phyloP scores from a whole-genome alignment of 2,113 vertebrate species.

The Bujurquina vittata region DNA sequence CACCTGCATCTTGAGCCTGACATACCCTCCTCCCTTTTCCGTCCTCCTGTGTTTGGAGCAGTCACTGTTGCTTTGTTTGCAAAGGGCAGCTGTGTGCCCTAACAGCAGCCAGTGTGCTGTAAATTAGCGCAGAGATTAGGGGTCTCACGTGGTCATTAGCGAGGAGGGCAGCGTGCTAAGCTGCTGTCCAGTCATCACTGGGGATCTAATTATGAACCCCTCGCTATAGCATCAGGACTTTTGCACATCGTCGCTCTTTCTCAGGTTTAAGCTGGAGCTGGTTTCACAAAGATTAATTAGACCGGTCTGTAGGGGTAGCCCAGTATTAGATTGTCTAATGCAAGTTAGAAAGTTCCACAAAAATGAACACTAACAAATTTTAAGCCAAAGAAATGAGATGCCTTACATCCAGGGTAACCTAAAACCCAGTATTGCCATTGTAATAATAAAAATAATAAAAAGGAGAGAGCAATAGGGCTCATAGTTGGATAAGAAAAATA shows the following conservation, averaged over 20 bases:
- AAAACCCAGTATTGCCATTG: background rate
- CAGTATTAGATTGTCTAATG: background rate
- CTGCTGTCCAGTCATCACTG: slow-evolving; percentile 17
- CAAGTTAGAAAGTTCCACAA: background rate
- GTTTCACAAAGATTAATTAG: background rate
- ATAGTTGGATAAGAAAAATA: background rate
- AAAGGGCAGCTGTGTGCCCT: slow-evolving; percentile 29
- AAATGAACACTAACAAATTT: background rate
- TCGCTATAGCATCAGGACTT: background rate
- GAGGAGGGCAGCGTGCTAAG: background rate
- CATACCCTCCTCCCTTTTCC: background rate
- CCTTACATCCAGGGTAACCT: too few relatives aligned
- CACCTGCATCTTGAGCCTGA: slow-evolving; percentile 28
- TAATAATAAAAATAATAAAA: background rate
- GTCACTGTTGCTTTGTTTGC: slow-evolving; percentile 7
- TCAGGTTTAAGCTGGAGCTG: background rate
- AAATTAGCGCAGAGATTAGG: slow-evolving; percentile 41
- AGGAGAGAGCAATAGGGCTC: background rate
- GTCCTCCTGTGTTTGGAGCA: background rate
- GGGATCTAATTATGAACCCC: slow-evolving; percentile 4
- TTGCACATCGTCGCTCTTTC: background rate
- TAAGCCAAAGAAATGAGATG: background rate
- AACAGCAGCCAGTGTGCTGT: slow-evolving; percentile 2
- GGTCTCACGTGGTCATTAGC: slow-evolving; percentile 47
- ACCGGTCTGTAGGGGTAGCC: background rate